Percentiles rank a stretch among this genome's conserved stretches.
These are phyloP conservation scores for Dolichoris vasculosae DNA, from an alignment of 1,140 invertebrate genomes.

Conservation along the genomic window DNA sequence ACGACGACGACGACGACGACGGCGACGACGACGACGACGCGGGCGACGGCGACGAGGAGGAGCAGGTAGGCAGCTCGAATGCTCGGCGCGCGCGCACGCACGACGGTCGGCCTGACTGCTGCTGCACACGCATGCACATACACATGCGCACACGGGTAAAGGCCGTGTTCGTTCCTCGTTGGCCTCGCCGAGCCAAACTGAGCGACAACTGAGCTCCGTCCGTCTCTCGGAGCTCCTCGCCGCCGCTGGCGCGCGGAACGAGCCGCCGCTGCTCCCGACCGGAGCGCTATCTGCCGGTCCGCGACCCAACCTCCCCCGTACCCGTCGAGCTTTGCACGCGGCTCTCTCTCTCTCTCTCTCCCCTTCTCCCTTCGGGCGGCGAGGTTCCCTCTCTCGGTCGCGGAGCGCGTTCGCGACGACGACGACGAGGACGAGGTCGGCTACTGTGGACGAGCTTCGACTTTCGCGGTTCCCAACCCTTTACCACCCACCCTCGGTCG, in stretches of 20 bases:
- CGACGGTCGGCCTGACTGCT: conserved; percentile 44
- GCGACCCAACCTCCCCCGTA: conserved; percentile 59
- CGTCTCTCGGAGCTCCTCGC: conserved; percentile 64
- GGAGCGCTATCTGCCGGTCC: conserved; percentile 69
- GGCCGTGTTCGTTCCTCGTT: conserved; percentile 57
- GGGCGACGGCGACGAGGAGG: too few species aligned
- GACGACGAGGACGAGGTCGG: not conserved
- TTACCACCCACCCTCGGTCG: not conserved
- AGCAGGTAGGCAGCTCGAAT: not conserved
- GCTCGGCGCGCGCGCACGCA: conserved; percentile 58
- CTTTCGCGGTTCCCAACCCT: too few species aligned
- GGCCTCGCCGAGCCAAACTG: conserved; percentile 74
- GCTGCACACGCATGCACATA: conserved; percentile 60
- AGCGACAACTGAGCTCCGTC: conserved; percentile 71
- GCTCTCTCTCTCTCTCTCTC: conserved; percentile 53
- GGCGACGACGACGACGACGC: too few species aligned
- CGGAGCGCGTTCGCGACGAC: not conserved
- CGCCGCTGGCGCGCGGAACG: conserved; percentile 50
- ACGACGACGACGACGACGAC: too few species aligned
- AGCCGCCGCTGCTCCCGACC: conserved; percentile 19
- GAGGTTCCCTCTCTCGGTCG: not conserved
- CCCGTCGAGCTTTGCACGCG: conserved; percentile 52
- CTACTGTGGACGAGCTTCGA: not conserved
- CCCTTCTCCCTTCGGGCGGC: conserved; percentile 4
- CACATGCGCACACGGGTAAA: conserved; percentile 61